Conservation (phyloP, 2,797 vertebrate genomes). For the Lycodopsis pacificus region DNA sequence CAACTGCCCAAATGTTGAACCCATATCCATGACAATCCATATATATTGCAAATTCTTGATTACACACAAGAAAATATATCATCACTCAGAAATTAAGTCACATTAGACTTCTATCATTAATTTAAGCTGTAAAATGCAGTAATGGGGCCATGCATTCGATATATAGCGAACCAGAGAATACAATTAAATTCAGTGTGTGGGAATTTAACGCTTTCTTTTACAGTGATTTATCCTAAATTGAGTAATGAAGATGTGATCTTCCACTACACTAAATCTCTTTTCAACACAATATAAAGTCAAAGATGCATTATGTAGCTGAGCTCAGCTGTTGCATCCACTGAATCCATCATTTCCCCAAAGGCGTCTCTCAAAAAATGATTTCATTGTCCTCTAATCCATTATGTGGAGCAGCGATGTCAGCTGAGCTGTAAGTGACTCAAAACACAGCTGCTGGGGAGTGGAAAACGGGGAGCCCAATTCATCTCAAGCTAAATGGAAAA, state of each 20-base stretch:
- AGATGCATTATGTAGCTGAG: constrained; percentile 45
- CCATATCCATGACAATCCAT: background rate
- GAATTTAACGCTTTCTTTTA: constrained; percentile 22
- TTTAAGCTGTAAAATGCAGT: background rate
- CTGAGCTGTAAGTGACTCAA: constrained; percentile 88
- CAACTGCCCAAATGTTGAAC: background rate
- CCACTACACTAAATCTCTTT: constrained; percentile 39
- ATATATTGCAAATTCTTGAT: too few species aligned
- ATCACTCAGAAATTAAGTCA: background rate
- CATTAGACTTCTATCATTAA: background rate
- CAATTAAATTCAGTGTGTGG: background rate
- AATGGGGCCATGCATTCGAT: background rate
- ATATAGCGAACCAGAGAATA: background rate
- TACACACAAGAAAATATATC: background rate
- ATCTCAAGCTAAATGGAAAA: constrained; percentile 71
- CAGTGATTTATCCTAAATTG: constrained; percentile 24
- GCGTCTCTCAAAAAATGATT: constrained; percentile 59
- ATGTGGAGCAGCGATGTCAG: constrained; percentile 79
- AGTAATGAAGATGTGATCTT: constrained; percentile 42
- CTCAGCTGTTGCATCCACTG: constrained; percentile 61
- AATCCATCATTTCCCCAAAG: constrained; percentile 75
- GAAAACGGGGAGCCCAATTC: constrained; percentile 70
- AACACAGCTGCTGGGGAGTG: constrained; percentile 76
- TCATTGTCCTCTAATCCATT: constrained; percentile 77
- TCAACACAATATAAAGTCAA: constrained; percentile 52